phyloP scores from a whole-genome alignment of 2,113 vertebrate genomes.

The Uria aalge region DNA sequence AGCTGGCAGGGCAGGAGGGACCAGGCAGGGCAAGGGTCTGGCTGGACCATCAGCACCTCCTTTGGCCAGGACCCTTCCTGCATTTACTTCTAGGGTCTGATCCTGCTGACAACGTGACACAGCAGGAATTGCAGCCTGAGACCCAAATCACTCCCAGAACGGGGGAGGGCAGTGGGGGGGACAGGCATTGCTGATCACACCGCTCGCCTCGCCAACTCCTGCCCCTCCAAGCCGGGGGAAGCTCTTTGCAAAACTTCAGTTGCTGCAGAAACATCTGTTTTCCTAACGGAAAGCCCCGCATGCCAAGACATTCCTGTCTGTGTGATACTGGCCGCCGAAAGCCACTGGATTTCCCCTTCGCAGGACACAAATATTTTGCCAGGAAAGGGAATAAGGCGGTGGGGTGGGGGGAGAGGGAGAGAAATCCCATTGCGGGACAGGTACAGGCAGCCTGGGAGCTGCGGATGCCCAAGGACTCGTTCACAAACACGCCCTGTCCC shows the following conservation, averaged over 20 bases:
- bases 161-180: background rate
- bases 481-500: background rate
- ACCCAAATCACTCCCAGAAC: background rate
- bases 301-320: conserved; percentile 63
- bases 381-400: background rate
- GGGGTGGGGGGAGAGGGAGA: background rate
- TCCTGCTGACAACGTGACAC: background rate
- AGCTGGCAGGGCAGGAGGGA: background rate
- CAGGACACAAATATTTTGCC: conserved; percentile 1
- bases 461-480: background rate
- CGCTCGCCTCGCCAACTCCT: rapidly evolving
- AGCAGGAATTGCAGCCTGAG: background rate
- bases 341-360: conserved; percentile 38
- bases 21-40: background rate
- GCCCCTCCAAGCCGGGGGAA: background rate
- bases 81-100: background rate
- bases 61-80: background rate
- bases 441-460: background rate
- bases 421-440: background rate
- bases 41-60: background rate
- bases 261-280: conserved; percentile 58
- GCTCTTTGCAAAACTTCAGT: background rate
- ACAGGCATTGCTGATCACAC: background rate
- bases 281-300: background rate
- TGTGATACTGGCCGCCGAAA: conserved; percentile 31